Evolutionary conservation across 2,888 invertebrate genomes (phyloP).

Genomic region (Orthosia gothica): DNA sequence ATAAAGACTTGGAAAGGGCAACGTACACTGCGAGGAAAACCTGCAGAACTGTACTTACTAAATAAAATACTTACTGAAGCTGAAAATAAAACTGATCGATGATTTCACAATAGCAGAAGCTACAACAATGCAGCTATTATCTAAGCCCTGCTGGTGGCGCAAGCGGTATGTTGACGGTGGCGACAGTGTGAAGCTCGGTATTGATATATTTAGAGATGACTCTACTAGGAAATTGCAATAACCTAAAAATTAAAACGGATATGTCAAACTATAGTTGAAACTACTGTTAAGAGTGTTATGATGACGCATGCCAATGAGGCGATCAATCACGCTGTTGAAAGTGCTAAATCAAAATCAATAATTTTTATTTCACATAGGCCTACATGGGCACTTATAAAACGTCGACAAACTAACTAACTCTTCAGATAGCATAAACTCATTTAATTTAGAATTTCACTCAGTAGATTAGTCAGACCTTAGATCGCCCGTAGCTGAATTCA

Average conservation of each 20-base stretch:
- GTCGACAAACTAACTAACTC: too few species aligned
- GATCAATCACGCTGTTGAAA: not conserved
- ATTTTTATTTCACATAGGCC: too few species aligned
- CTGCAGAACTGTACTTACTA: constrained; percentile 9
- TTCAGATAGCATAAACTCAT: constrained; percentile 5
- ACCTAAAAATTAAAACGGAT: too few species aligned
- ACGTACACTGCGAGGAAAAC: constrained; percentile 31
- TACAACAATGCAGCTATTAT: not conserved
- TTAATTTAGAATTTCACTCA: not conserved
- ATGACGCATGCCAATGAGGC: too few species aligned
- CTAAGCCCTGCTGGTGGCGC: not conserved
- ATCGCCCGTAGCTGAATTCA: not conserved
- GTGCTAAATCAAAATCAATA: too few species aligned
- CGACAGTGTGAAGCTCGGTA: too few species aligned
- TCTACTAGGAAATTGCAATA: too few species aligned
- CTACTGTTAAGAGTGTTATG: too few species aligned
- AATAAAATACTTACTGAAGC: not conserved
- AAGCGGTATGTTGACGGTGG: not conserved
- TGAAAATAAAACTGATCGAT: not conserved
- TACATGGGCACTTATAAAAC: too few species aligned
- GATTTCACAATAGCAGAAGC: not conserved
- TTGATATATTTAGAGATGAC: too few species aligned
- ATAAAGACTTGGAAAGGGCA: constrained; percentile 47
- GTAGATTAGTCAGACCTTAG: constrained; percentile 16
- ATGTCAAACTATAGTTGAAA: too few species aligned